Percentiles rank a stretch among this genome's conserved stretches.
phyloP scores from a whole-genome alignment of 1,140 invertebrate genomes.

The Lerema accius region DNA sequence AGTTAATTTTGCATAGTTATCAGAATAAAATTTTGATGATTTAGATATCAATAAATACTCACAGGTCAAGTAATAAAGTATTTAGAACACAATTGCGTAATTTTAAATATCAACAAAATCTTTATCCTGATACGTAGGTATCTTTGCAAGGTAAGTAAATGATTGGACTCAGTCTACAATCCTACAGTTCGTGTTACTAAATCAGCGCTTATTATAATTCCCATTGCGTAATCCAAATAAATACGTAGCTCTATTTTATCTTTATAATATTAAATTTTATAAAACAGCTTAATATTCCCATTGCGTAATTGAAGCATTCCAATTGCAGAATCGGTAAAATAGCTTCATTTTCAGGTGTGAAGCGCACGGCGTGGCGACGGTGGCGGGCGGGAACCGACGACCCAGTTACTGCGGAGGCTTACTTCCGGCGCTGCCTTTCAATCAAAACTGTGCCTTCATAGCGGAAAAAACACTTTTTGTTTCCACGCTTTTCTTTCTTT shows the following conservation, averaged over 20 bases:
- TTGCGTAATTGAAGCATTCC: constrained; percentile 5
- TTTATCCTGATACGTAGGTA: too few species aligned
- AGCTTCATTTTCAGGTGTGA: constrained; percentile 22
- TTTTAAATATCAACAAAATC: too few species aligned
- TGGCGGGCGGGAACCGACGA: constrained; percentile 36
- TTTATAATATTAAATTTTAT: too few species aligned
- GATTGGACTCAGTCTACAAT: too few species aligned
- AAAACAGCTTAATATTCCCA: not conserved
- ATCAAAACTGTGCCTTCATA: constrained; percentile 45
- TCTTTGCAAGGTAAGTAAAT: too few species aligned
- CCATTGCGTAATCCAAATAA: too few species aligned
- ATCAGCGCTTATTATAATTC: too few species aligned
- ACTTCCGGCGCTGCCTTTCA: constrained; percentile 46
- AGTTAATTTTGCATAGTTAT: not conserved
- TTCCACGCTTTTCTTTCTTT: constrained; percentile 37
- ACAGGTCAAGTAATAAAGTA: too few species aligned
- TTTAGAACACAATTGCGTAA: too few species aligned
- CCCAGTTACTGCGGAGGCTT: constrained; percentile 44
- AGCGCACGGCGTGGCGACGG: constrained; percentile 9
- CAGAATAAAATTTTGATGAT: not conserved
- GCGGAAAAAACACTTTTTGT: constrained; percentile 43
- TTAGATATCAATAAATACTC: too few species aligned
- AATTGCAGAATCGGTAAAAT: constrained; percentile 25
- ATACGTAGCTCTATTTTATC: too few species aligned
- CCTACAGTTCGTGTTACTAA: too few species aligned